Evolutionary conservation across 2,888 invertebrate genomes (phyloP).

Genomic region (Phyllotreta cruciferae): DNA sequence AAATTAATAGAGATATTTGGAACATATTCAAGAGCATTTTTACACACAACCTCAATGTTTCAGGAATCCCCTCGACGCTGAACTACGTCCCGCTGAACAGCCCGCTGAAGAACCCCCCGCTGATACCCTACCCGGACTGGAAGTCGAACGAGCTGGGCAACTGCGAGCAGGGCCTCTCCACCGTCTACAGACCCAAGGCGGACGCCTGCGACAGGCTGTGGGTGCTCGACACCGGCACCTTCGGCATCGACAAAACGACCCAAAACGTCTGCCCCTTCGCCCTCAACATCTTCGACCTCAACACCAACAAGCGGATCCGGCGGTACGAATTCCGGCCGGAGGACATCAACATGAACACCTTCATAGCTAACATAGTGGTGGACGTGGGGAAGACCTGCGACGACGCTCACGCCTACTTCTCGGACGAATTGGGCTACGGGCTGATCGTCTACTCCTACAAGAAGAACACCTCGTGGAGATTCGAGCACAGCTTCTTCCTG

Average conservation of each 20-base stretch:
- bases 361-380: slow-evolving; percentile 86
- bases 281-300: slow-evolving; percentile 78
- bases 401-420: slow-evolving; percentile 55
- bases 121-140: slow-evolving; percentile 82
- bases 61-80: slow-evolving; percentile 77
- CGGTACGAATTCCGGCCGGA: slow-evolving; percentile 72
- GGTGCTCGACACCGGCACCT: slow-evolving; percentile 84
- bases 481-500: slow-evolving; percentile 79
- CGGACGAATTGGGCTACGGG: slow-evolving; percentile 84
- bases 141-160: slow-evolving; percentile 77
- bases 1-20: not conserved
- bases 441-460: slow-evolving; percentile 81
- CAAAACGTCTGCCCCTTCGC: slow-evolving; percentile 82
- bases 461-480: slow-evolving; percentile 79
- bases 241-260: slow-evolving; percentile 78
- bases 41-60: no score
- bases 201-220: slow-evolving; percentile 82
- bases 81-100: slow-evolving; percentile 77
- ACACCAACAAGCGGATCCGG: slow-evolving; percentile 74
- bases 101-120: slow-evolving; percentile 71
- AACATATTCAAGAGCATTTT: slow-evolving; percentile 11
- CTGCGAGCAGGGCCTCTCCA: slow-evolving; percentile 76
- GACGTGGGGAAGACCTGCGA: slow-evolving; percentile 59
- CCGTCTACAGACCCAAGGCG: slow-evolving; percentile 80
- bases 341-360: slow-evolving; percentile 78